A percentile compares a stretch with the other conserved stretches of the same genome.
These are phyloP conservation scores for Eufriesea mexicana DNA, from an alignment of 1,140 invertebrate genomes.

Conservation along the genomic window DNA sequence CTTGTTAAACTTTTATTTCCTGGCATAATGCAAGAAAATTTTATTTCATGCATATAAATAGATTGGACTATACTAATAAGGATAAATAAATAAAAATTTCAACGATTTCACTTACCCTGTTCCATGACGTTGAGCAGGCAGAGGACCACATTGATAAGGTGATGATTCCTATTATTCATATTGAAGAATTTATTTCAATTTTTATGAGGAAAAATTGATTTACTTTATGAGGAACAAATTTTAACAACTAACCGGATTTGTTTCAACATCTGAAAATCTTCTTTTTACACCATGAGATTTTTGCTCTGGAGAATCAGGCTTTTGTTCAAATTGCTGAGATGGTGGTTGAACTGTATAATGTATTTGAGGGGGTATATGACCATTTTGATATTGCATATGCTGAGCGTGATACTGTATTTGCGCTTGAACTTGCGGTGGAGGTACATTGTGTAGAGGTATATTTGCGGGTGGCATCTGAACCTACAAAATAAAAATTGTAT, in stretches of 20 bases:
- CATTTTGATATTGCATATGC: slow-evolving; percentile 80
- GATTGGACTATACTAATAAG: slow-evolving; percentile 20
- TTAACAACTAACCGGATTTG: slow-evolving; percentile 71
- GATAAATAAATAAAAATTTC: slow-evolving; percentile 11
- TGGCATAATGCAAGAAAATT: slow-evolving; percentile 33
- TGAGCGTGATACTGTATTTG: slow-evolving; percentile 79
- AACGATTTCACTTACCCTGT: slow-evolving; percentile 77
- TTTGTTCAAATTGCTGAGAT: slow-evolving; percentile 74
- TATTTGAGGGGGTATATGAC: slow-evolving; percentile 77
- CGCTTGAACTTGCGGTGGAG: slow-evolving; percentile 76
- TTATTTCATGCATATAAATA: slow-evolving; percentile 20
- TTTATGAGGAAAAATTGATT: not conserved
- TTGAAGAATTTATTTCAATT: not conserved
- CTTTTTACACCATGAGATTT: slow-evolving; percentile 79
- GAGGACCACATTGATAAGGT: slow-evolving; percentile 73
- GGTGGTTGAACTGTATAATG: slow-evolving; percentile 79
- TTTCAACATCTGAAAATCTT: slow-evolving; percentile 79
- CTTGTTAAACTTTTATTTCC: slow-evolving; percentile 25
- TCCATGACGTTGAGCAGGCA: slow-evolving; percentile 76
- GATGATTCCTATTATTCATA: slow-evolving; percentile 70
- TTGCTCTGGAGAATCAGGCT: slow-evolving; percentile 75
- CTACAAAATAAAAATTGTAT: slow-evolving; percentile 48
- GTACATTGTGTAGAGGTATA: slow-evolving; percentile 73
- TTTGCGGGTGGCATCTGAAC: slow-evolving; percentile 71
- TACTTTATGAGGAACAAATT: not conserved